Evolutionary conservation across 2,797 vertebrate genomes (phyloP).

Genomic region (Florisuga fusca): DNA sequence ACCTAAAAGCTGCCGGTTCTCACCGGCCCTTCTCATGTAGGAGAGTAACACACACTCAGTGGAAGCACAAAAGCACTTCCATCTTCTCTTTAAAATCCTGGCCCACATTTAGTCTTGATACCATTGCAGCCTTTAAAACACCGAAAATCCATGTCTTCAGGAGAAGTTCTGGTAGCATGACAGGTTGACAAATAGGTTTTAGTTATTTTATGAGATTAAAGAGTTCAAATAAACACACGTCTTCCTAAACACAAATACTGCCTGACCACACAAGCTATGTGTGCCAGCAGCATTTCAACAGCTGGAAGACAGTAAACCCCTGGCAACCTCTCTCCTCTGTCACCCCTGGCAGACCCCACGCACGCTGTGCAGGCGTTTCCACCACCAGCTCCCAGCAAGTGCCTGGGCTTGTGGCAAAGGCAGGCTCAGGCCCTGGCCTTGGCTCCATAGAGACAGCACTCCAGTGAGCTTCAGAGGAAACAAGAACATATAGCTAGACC

Average conservation of each 20-base stretch:
- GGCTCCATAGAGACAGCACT: accelerated
- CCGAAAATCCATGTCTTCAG: background rate
- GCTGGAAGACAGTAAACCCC: background rate
- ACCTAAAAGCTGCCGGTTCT: background rate
- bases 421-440: background rate
- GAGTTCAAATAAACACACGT: background rate
- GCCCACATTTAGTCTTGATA: background rate
- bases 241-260: background rate
- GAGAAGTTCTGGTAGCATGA: background rate
- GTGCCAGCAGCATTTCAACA: background rate
- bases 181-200: background rate
- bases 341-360: accelerated
- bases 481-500: background rate
- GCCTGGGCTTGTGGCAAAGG: background rate
- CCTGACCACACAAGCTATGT: background rate
- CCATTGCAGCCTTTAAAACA: background rate
- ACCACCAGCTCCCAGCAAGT: background rate
- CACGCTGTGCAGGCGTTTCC: background rate
- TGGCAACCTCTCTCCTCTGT: background rate
- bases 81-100: background rate
- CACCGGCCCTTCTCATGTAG: background rate
- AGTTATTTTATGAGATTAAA: background rate
- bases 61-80: background rate
- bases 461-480: background rate
- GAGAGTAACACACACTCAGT: background rate